These are phyloP conservation scores for Eptatretus burgeri DNA, from an alignment of 2,113 vertebrate genomes.

Conservation along the genomic window DNA sequence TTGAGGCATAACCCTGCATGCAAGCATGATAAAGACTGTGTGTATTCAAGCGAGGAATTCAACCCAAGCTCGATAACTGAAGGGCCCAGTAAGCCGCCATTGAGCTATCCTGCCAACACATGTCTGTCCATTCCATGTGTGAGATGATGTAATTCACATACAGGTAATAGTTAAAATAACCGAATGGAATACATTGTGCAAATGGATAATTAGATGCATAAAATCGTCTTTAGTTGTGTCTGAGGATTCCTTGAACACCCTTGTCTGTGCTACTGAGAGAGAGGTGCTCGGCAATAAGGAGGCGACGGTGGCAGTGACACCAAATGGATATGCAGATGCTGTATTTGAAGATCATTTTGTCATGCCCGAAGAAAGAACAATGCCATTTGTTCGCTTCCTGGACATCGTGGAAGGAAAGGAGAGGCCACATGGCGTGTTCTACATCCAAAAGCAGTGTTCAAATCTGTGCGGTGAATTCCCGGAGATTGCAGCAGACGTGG, in stretches of 20 bases:
- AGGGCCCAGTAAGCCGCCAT: not conserved
- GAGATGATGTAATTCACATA: not conserved
- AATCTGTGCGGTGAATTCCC: constrained; percentile 53
- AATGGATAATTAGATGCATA: not conserved
- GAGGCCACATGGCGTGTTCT: constrained; percentile 27
- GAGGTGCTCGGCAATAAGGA: constrained; percentile 30
- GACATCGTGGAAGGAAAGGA: constrained; percentile 40
- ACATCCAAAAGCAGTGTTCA: constrained; percentile 79
- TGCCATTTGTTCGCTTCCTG: constrained; percentile 32
- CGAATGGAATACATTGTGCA: not conserved
- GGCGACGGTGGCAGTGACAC: constrained; percentile 68
- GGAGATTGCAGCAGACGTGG: constrained; percentile 39
- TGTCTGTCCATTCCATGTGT: not conserved
- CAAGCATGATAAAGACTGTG: no score
- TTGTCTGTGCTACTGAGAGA: constrained; percentile 15
- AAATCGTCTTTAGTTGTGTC: not conserved
- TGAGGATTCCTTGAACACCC: not conserved
- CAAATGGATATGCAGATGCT: constrained; percentile 58
- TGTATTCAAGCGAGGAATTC: no score
- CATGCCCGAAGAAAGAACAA: constrained; percentile 50
- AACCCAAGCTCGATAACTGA: no score
- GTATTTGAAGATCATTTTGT: constrained; percentile 42
- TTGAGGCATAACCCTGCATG: no score
- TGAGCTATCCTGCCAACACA: not conserved
- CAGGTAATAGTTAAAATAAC: not conserved